Conservation (phyloP, 1,140 invertebrate genomes). For the Dinoponera quadriceps region DNA sequence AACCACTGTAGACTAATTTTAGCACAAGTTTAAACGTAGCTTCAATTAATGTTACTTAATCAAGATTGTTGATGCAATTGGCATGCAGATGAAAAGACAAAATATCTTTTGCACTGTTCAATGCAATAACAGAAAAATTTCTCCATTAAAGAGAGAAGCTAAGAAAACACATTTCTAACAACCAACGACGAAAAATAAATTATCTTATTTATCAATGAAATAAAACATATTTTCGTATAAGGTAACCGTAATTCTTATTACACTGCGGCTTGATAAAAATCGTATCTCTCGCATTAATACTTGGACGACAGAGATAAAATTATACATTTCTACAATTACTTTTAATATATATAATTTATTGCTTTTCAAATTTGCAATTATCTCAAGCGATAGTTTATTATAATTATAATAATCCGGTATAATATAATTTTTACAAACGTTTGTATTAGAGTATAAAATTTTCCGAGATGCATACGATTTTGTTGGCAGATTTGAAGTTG, state of each 20-base stretch:
- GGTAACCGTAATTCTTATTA: background rate
- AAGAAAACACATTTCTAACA: background rate
- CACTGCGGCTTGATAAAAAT: background rate
- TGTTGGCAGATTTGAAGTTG: no score
- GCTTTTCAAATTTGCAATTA: background rate
- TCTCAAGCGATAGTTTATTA: background rate
- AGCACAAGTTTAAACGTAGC: background rate
- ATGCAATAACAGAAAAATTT: conserved; percentile 1
- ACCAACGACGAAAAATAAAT: conserved; percentile 14
- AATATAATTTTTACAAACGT: no score
- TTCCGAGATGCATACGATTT: no score
- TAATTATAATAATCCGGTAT: no score
- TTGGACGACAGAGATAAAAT: background rate
- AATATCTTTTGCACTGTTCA: conserved; percentile 8
- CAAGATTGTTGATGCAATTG: conserved; percentile 9
- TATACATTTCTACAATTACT: background rate
- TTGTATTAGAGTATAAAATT: no score
- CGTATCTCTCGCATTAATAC: background rate
- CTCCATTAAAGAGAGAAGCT: background rate
- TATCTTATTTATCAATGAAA: conserved; percentile 20
- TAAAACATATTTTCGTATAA: conserved; percentile 38
- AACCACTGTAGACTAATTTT: background rate
- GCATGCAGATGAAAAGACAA: background rate
- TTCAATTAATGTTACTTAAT: background rate
- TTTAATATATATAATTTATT: background rate